These are phyloP conservation scores for Ascaphus truei DNA, from an alignment of 2,113 vertebrate species.

Conservation along the genomic window DNA sequence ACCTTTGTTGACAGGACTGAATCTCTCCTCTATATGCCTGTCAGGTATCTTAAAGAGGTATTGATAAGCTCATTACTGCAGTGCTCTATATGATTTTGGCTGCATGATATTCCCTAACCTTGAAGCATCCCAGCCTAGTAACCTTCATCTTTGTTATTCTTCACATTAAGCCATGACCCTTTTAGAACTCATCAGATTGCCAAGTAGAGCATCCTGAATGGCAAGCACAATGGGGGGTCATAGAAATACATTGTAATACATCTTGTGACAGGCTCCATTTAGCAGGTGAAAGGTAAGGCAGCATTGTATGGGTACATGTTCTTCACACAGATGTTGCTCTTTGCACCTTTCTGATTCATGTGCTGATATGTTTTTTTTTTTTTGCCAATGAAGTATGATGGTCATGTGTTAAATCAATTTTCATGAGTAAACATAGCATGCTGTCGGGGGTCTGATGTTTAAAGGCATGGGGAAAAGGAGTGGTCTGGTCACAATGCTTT, in stretches of 20 bases:
- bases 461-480: too few relatives aligned
- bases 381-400: too few relatives aligned
- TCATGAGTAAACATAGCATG: too few relatives aligned
- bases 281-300: constrained; percentile 52
- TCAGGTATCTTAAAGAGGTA: constrained; percentile 63
- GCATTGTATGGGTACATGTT: constrained; percentile 51
- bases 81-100: constrained; percentile 50
- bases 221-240: constrained; percentile 57
- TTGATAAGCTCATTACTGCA: constrained; percentile 63
- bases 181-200: constrained; percentile 65
- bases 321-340: constrained; percentile 60
- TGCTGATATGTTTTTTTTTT: too few relatives aligned
- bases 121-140: constrained; percentile 42
- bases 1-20: constrained; percentile 61
- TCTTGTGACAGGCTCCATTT: constrained; percentile 61
- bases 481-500: too few relatives aligned
- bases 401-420: too few relatives aligned
- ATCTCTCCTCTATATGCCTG: constrained; percentile 50
- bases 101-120: constrained; percentile 49
- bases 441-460: too few relatives aligned
- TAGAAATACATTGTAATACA: constrained; percentile 62
- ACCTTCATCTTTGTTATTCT: constrained; percentile 34
- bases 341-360: constrained; percentile 48
- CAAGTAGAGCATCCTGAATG: constrained; percentile 63
- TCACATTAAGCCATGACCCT: constrained; percentile 22